phyloP scores from a whole-genome alignment of 2,797 vertebrate species.

The Epinephelus awoara region DNA sequence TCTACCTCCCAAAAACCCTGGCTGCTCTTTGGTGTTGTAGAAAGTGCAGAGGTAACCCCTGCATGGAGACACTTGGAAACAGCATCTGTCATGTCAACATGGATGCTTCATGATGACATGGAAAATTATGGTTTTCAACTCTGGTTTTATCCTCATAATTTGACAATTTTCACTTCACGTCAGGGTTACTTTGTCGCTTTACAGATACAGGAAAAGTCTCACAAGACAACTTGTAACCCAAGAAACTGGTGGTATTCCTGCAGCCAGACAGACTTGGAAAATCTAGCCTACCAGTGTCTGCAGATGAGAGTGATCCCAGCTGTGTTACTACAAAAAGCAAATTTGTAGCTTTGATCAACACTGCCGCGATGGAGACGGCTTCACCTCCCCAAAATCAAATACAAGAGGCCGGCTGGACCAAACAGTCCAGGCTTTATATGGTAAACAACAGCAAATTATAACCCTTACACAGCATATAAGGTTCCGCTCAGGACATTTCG shows the following conservation, averaged over 20 bases:
- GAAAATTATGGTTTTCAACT: not conserved
- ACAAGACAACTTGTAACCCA: not conserved
- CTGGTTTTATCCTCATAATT: not conserved
- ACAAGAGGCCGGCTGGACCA: not conserved
- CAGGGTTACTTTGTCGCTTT: not conserved
- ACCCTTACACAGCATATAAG: not conserved
- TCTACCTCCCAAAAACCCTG: not conserved
- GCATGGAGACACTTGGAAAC: not conserved
- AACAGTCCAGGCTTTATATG: not conserved
- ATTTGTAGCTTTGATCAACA: slow-evolving; percentile 10
- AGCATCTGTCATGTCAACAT: not conserved
- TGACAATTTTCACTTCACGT: not conserved
- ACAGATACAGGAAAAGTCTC: not conserved
- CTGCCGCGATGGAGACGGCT: not conserved
- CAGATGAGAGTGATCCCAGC: slow-evolving; percentile 32
- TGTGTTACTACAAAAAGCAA: slow-evolving; percentile 19
- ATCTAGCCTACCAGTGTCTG: not conserved
- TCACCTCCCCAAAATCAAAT: not conserved
- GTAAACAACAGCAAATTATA: not conserved
- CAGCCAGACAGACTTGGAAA: slow-evolving; percentile 17
- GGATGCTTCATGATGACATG: not conserved
- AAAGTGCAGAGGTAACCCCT: not conserved
- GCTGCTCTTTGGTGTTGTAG: not conserved
- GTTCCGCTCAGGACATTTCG: not conserved
- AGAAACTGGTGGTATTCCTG: not conserved